Conservation (phyloP, 1,140 invertebrate species). For the Goniozus legneri region DNA sequence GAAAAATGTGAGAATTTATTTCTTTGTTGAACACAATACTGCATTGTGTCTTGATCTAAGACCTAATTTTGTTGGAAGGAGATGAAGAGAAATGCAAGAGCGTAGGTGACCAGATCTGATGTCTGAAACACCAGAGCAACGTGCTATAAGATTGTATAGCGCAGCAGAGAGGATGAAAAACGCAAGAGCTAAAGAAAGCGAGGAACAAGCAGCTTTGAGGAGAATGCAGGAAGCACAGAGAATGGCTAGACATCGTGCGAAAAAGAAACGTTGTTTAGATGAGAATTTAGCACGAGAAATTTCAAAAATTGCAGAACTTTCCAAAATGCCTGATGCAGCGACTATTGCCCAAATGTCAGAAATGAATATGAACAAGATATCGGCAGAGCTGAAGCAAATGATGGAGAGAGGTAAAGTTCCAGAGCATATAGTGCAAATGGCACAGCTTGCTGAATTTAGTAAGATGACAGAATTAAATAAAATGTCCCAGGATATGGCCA, state of each 20-base stretch:
- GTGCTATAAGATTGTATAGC: conserved; percentile 39
- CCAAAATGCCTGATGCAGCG: conserved; percentile 48
- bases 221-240: conserved; percentile 52
- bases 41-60: no score
- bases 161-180: conserved; percentile 50
- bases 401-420: conserved; percentile 53
- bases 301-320: conserved; percentile 50
- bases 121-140: conserved; percentile 46
- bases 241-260: conserved; percentile 50
- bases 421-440: conserved; percentile 54
- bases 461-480: conserved; percentile 52
- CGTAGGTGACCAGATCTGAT: conserved; percentile 33
- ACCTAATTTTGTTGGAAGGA: no score
- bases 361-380: conserved; percentile 53
- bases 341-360: conserved; percentile 51
- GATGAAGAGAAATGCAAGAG: conserved; percentile 32
- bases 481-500: conserved; percentile 51
- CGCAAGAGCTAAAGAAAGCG: conserved; percentile 44
- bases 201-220: conserved; percentile 47
- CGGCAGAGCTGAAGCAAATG: conserved; percentile 52
- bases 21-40: no score
- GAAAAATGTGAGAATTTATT: no score
- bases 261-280: conserved; percentile 51
- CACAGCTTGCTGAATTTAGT: conserved; percentile 50
- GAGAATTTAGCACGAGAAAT: conserved; percentile 51